These are phyloP conservation scores for Acipenser transmontanus DNA, from an alignment of 2,797 vertebrate species.

Conservation along the genomic window DNA sequence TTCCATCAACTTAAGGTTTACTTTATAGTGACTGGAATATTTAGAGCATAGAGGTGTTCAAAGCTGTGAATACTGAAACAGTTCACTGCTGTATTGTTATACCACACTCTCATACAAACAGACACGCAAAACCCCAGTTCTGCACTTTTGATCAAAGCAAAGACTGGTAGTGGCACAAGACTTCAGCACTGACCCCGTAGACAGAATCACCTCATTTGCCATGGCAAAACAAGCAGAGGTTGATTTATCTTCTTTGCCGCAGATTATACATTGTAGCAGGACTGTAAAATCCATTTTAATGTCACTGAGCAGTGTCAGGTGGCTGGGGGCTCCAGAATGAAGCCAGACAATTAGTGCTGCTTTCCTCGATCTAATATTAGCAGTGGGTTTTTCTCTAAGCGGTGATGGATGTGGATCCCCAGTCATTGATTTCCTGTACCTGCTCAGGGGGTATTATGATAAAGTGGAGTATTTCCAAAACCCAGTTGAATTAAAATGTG, in stretches of 20 bases:
- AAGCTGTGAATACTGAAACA: too few species aligned
- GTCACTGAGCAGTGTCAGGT: constrained; percentile 35
- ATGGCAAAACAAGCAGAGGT: constrained; percentile 8
- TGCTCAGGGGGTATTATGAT: constrained; percentile 37
- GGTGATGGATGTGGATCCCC: constrained; percentile 40
- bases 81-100: too few species aligned
- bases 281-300: constrained; percentile 49
- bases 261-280: constrained; percentile 37
- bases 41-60: too few species aligned
- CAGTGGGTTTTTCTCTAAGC: constrained; percentile 29
- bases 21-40: too few species aligned
- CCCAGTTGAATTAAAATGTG: constrained; percentile 22
- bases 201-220: constrained; percentile 19
- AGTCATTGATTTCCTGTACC: constrained; percentile 36
- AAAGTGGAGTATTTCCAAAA: constrained; percentile 18
- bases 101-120: neutral
- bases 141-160: neutral
- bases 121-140: neutral
- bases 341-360: constrained; percentile 44
- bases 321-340: constrained; percentile 33
- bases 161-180: constrained; percentile 2
- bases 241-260: constrained; percentile 38
- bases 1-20: too few species aligned
- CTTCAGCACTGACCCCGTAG: constrained; percentile 13
- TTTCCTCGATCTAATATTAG: constrained; percentile 36